Conservation (phyloP, 2,113 vertebrate genomes). For the Cisticola juncidis region DNA sequence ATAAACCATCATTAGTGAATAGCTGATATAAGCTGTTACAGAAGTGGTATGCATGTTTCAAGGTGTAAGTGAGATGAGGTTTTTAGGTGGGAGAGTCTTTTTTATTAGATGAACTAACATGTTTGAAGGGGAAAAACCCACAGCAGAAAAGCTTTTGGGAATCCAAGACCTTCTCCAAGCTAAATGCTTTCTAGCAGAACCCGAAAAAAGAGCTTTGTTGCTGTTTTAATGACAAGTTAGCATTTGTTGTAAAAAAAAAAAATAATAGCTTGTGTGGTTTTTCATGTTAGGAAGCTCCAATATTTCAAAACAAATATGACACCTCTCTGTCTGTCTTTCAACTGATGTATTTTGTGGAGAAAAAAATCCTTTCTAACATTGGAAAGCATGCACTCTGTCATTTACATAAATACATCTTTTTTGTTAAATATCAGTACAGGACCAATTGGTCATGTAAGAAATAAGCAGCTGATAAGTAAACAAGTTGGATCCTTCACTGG, state of each 20-base stretch:
- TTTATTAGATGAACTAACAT: background rate
- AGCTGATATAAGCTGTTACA: background rate
- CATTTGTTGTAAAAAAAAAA: background rate
- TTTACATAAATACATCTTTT: conserved; percentile 43
- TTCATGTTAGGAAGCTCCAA: background rate
- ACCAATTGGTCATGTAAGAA: background rate
- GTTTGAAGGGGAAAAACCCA: background rate
- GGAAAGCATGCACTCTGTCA: background rate
- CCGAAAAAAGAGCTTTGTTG: background rate
- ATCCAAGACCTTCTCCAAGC: background rate
- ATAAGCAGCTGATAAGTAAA: conserved; percentile 10
- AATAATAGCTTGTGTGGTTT: background rate
- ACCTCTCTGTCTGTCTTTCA: background rate
- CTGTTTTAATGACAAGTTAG: background rate
- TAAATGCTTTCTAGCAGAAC: conserved; percentile 13
- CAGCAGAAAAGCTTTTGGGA: background rate
- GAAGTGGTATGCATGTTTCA: background rate
- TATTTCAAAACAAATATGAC: background rate
- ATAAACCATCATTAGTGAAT: background rate
- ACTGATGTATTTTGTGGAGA: background rate
- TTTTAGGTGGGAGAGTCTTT: background rate
- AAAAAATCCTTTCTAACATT: background rate
- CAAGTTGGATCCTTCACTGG: background rate
- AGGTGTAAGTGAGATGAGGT: background rate
- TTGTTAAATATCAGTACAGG: background rate